Evolutionary conservation across 2,888 invertebrate species (phyloP), one percentile per base, ranked within the genome.

Genomic region (Leistus spinibarbis): DNA sequence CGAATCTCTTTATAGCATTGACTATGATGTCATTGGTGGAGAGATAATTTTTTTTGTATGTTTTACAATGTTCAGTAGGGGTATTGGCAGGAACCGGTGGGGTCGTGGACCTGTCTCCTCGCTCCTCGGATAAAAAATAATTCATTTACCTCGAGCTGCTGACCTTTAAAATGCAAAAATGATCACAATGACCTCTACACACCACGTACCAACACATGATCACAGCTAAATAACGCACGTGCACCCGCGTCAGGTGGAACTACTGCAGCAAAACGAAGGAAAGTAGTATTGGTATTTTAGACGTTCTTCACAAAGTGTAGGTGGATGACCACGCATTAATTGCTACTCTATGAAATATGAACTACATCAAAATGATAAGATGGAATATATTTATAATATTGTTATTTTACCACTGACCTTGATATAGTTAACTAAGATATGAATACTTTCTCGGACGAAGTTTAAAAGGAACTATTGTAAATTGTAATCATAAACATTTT

Each of bases 151-250:
- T 82, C 82, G 82, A 81, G 82, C 83, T 82, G 83, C 83, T 83
- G 81, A 84, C 84, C 83, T 84, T 84, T 83, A 82, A 81, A 82
- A 81, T 79, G 77, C 81, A 83, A 83, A 83, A 83, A 82, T 79
- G 82, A 82, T 82, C 80, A 82, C 82, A 82, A 81, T 79, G 82
- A 83, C 82, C 82, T 83, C 82, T 82, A 79, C 80, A 80, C 22
- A 27, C n/a, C 40, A 57, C 13, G 57, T 57, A 57, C 57, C 17
- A n/a, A 57, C 57, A 20, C 20, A 40, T 40, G 40, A 57, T 57
- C 57, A 57, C 57, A 57, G 10, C 57, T 57, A 57, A 57, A 57
- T 19, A 63, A 63, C 63, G 63, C 22, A 63, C 63, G 63, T 63
- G 22, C 63, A 64, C 64, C 64, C 23, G 64, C 13, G 64, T 64